phyloP scores from a whole-genome alignment of 2,113 vertebrate genomes.

The Spermophilus dauricus region DNA sequence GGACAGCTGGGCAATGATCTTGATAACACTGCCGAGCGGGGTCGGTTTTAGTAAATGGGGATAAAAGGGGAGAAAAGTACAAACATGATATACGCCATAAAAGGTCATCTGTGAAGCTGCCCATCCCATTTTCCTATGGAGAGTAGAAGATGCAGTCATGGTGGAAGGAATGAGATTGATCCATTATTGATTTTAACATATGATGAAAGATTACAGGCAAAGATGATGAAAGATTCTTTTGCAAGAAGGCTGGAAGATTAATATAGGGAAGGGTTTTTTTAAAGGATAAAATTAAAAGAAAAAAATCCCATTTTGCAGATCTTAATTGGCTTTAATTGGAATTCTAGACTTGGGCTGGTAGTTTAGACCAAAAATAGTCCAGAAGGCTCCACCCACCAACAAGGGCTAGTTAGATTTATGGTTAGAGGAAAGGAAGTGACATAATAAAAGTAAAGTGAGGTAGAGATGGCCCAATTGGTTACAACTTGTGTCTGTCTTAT shows the following conservation, averaged over 20 bases:
- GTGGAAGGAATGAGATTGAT: not conserved
- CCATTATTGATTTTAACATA: not conserved
- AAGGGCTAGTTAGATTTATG: not conserved
- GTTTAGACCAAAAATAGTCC: not conserved
- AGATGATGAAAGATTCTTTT: not conserved
- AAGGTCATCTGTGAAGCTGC: not conserved
- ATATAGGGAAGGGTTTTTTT: not conserved
- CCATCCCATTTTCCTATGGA: not conserved
- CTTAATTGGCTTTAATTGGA: not conserved
- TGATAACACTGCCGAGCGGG: not conserved
- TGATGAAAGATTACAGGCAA: not conserved
- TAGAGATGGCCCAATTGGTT: not conserved
- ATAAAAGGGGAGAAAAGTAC: not conserved
- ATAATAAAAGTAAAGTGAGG: not conserved
- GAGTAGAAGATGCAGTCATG: not conserved
- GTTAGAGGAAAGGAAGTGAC: not conserved
- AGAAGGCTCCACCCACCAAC: not conserved
- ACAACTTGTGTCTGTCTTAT: not conserved
- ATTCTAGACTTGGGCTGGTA: not conserved
- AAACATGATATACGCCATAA: not conserved
- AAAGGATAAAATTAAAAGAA: not conserved
- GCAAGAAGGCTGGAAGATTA: not conserved
- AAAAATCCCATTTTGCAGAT: not conserved
- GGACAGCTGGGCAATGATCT: not conserved
- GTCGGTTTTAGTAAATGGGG: not conserved